Conservation (phyloP, 2,113 vertebrate species). For the Phyllopteryx taeniolatus region DNA sequence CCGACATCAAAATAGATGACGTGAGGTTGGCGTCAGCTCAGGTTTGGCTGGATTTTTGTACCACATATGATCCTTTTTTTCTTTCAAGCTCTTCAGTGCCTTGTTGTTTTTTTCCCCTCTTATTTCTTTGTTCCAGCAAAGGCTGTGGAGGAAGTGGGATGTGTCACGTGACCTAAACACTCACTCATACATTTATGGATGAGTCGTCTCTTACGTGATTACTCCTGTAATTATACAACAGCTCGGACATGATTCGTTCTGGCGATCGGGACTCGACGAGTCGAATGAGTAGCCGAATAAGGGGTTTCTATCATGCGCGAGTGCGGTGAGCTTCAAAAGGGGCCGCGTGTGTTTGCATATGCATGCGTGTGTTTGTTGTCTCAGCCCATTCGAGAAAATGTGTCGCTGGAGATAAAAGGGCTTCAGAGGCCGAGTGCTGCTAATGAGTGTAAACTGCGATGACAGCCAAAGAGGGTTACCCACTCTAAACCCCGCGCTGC, state of each 20-base stretch:
- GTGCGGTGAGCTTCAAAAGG: slow-evolving; percentile 5
- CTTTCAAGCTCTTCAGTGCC: neutral
- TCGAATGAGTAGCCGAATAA: slow-evolving; percentile 16
- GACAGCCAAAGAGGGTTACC: slow-evolving; percentile 54
- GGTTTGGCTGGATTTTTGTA: no score
- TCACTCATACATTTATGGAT: slow-evolving; percentile 62
- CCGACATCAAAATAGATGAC: no score
- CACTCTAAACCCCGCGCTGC: slow-evolving; percentile 29
- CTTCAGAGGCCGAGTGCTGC: slow-evolving; percentile 54
- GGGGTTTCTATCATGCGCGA: slow-evolving; percentile 14
- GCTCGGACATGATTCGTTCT: slow-evolving; percentile 33
- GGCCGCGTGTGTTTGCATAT: slow-evolving; percentile 16
- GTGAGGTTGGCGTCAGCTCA: no score
- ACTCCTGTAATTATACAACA: slow-evolving; percentile 58
- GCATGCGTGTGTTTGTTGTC: slow-evolving; percentile 15
- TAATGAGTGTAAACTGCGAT: slow-evolving; percentile 63
- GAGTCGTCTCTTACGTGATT: slow-evolving; percentile 46
- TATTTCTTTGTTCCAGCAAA: slow-evolving; percentile 16
- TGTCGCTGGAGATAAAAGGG: slow-evolving; percentile 50
- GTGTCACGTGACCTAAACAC: slow-evolving; percentile 58
- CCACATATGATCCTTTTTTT: neutral
- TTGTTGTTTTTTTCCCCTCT: neutral
- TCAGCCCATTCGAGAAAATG: slow-evolving; percentile 28
- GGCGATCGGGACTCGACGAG: slow-evolving; percentile 28
- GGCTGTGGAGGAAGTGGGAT: slow-evolving; percentile 45